Conservation (phyloP, 2,797 vertebrate genomes). For the Cirrhinus molitorella region DNA sequence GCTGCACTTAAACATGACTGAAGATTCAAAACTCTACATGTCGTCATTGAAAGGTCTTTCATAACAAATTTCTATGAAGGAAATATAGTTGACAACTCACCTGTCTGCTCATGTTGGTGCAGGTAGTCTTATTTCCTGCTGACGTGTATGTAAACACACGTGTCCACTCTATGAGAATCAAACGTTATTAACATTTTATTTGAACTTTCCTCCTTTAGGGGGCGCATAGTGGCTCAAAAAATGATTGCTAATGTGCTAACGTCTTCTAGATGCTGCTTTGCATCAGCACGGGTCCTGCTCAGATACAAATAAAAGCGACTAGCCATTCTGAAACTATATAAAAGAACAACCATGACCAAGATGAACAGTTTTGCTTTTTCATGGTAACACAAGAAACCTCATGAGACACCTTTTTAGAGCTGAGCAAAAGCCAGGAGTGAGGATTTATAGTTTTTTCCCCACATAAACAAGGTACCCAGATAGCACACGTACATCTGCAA, state of each 20-base stretch:
- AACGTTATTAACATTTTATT: not conserved
- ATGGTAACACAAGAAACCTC: too few relatives aligned
- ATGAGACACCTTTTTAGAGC: not conserved
- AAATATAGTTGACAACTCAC: constrained; percentile 44
- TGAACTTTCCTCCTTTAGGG: not conserved
- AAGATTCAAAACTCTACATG: not conserved
- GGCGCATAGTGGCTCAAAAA: not conserved
- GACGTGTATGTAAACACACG: constrained; percentile 79
- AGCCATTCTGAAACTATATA: not conserved
- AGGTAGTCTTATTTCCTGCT: constrained; percentile 70
- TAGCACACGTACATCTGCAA: too few relatives aligned
- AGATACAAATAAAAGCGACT: not conserved
- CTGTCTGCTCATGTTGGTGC: constrained; percentile 63
- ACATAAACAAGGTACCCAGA: not conserved
- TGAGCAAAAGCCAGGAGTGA: not conserved
- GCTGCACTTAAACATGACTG: not conserved
- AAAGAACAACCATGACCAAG: not conserved
- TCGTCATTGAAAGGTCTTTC: not conserved
- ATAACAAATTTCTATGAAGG: not conserved
- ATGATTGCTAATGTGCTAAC: not conserved
- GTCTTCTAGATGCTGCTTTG: not conserved
- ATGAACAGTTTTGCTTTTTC: not conserved
- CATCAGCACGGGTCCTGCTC: not conserved
- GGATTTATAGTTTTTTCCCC: not conserved
- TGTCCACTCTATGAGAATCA: not conserved